Base-by-base conservation (phyloP, 1,140 invertebrate species). In the Tachypleus tridentatus region DNA sequence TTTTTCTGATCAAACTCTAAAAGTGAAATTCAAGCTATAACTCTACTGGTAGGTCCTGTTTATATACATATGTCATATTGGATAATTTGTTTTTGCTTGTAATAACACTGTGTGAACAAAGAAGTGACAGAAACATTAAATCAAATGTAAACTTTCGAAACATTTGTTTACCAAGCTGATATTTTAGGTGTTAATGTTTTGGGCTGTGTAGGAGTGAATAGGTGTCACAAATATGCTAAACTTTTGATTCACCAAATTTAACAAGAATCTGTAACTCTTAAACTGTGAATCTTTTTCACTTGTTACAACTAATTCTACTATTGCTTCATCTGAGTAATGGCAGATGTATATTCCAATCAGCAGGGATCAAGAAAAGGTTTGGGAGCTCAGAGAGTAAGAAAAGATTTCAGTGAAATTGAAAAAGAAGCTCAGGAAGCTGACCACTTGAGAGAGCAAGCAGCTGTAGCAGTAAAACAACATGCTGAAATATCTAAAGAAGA, bases 391-490 rank as follows among this genome's bases (percentile, higher is more conserved):
- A 91, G 91, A 77, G 90, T 98, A 5, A 91, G 78, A 62, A 75
- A 81, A 9, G 94, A 98, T 77, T 99, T 99, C 77, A 87, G 87
- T n/a, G 94, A 97, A 73, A 86, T 98, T 58, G 96, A 98, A 78
- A 85, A 85, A 71, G 87, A 91, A 73, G 92, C 91, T 0, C 85
- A 87, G 69, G 82, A 90, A 69, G 82, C 85, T 50, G 91, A 92
- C 75, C 85, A 90, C 74, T 77, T 85, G 10, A 86, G 84, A 73
- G 74, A 75, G 52, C 72, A 73, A 56, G 69, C 71, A 56, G 74
- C 74, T 77, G 83, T 73, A 78, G 74, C 74, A 77, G 83, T 73
- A 78, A 82, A 76, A 79, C 77, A 74, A 65, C 70, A 9, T 51
- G 74, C 73, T 9, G 74, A 77, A 63, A 76, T 74, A 66, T 74